These are phyloP conservation scores for Actenoides hombroni DNA, from an alignment of 2,113 vertebrate genomes.

Conservation along the genomic window DNA sequence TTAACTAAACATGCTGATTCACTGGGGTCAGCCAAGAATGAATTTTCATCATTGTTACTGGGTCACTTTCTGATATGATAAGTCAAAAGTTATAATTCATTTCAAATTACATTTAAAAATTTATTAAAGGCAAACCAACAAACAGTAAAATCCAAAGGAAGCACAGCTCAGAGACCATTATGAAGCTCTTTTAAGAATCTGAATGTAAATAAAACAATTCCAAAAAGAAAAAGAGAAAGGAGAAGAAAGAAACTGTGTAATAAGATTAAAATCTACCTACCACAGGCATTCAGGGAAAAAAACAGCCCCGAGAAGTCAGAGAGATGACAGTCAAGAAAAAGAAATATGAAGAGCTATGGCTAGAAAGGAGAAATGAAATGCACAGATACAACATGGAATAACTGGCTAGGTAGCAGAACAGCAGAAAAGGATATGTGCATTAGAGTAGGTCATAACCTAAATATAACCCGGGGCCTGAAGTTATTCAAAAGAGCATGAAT, in stretches of 20 bases:
- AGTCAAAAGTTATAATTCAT: not conserved
- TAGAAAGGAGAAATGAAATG: constrained; percentile 46
- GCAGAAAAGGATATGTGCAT: constrained; percentile 54
- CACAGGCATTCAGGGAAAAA: constrained; percentile 21
- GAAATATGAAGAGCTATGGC: not conserved
- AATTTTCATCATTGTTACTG: not conserved
- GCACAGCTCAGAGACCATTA: not conserved
- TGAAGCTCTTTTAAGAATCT: not conserved
- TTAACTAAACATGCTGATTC: constrained; percentile 43
- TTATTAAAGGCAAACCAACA: not conserved
- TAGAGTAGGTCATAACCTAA: constrained; percentile 63
- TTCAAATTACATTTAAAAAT: not conserved
- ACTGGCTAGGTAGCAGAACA: constrained; percentile 36
- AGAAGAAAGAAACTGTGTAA: not conserved
- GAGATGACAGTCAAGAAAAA: constrained; percentile 45
- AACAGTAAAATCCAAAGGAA: constrained; percentile 21
- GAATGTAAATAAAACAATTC: not conserved
- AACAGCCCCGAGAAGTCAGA: constrained; percentile 5
- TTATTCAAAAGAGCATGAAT: constrained; percentile 62
- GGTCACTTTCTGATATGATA: not conserved
- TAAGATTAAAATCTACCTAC: constrained; percentile 53
- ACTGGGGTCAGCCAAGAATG: not conserved
- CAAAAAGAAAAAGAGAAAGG: not conserved
- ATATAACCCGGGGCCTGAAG: constrained; percentile 57
- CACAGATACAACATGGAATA: not conserved